Evolutionary conservation across 2,888 invertebrate species (phyloP).

Genomic region (Eumerus sabulonum): DNA sequence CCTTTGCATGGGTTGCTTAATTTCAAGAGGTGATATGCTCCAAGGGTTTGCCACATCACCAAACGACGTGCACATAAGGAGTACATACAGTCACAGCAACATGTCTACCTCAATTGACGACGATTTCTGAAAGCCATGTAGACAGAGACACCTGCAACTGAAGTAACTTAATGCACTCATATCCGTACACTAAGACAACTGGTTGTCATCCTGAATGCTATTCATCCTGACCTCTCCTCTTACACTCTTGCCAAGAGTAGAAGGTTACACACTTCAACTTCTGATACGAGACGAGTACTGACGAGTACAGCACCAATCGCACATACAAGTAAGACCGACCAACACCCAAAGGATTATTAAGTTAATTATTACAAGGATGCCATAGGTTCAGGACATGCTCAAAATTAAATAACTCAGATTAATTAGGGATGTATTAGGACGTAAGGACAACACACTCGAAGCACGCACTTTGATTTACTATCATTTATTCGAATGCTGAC

Average conservation of each 20-base stretch:
- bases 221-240: slow-evolving; percentile 3
- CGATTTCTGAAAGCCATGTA: slow-evolving; percentile 49
- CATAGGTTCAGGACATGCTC: slow-evolving; percentile 58
- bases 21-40: slow-evolving; percentile 32
- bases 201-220: not conserved
- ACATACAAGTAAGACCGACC: not conserved
- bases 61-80: not conserved
- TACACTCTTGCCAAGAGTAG: not conserved
- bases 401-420: slow-evolving; percentile 65
- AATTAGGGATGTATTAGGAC: slow-evolving; percentile 55
- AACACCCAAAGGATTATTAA: slow-evolving; percentile 46
- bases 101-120: slow-evolving; percentile 26
- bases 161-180: slow-evolving; percentile 20
- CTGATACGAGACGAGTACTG: not conserved
- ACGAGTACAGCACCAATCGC: too few species aligned
- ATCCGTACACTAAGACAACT: not conserved
- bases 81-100: too few species aligned
- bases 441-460: slow-evolving; percentile 40
- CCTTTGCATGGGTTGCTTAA: slow-evolving; percentile 32
- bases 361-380: slow-evolving; percentile 56
- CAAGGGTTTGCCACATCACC: slow-evolving; percentile 11
- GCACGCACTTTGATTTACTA: slow-evolving; percentile 43
- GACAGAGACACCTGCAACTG: slow-evolving; percentile 58
- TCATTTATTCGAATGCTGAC: slow-evolving; percentile 40
- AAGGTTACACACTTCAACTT: slow-evolving; percentile 14